These are phyloP conservation scores for Paracentrotus lividus DNA, from an alignment of 53 echinoderm and acorn worm genomes.

Conservation along the genomic window DNA sequence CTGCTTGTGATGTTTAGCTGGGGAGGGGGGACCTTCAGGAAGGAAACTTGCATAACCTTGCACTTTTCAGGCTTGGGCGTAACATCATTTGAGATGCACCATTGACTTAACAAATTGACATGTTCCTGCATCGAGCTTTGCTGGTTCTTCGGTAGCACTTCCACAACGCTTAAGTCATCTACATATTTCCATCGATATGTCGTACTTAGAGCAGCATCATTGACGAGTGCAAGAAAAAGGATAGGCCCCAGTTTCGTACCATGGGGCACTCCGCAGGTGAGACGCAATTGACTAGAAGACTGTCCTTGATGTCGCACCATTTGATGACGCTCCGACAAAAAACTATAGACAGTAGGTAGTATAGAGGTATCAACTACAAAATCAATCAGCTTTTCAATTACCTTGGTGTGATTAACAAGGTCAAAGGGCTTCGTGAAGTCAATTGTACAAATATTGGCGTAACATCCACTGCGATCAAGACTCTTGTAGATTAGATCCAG, in stretches of 20 bases:
- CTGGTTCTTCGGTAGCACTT: too few species aligned
- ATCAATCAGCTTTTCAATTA: conserved; percentile 43
- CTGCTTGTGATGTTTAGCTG: not conserved
- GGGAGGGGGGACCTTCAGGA: not conserved
- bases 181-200: too few species aligned
- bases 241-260: conserved; percentile 70
- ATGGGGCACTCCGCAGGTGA: too few species aligned
- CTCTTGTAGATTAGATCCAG: conserved; percentile 40
- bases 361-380: conserved; percentile 58
- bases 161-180: too few species aligned
- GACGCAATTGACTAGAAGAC: not conserved
- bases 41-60: conserved; percentile 69
- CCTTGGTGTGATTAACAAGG: conserved; percentile 51
- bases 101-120: too few species aligned
- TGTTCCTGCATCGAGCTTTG: too few species aligned
- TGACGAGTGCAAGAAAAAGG: conserved; percentile 65
- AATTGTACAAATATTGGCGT: conserved; percentile 48
- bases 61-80: conserved; percentile 60
- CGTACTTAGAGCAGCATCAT: conserved; percentile 46
- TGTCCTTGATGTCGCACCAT: conserved; percentile 26
- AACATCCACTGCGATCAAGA: conserved; percentile 26
- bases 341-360: conserved; percentile 57
- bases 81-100: too few species aligned
- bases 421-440: conserved; percentile 70
- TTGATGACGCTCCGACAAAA: not conserved